Evolutionary conservation across 1,140 invertebrate genomes (phyloP).

Genomic region (Ctenoplectra terminalis): DNA sequence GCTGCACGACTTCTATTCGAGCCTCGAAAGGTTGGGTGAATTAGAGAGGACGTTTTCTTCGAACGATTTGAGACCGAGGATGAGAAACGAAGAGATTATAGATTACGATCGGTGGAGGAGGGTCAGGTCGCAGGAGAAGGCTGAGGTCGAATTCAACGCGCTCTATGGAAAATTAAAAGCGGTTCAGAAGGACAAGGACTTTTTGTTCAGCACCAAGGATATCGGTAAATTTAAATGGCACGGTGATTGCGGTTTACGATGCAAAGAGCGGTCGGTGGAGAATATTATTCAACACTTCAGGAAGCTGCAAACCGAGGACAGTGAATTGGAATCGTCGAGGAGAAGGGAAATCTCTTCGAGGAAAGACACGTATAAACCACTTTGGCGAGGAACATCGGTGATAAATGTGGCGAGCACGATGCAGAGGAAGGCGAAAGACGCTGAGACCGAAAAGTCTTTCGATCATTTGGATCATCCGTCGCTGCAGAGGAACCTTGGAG

Average conservation of each 20-base stretch:
- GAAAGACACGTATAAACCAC: constrained; percentile 90
- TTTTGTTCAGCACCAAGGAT: constrained; percentile 90
- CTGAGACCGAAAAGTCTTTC: constrained; percentile 66
- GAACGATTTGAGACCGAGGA: constrained; percentile 87
- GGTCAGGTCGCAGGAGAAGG: constrained; percentile 89
- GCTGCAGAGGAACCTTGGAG: constrained; percentile 83
- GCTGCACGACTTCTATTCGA: constrained; percentile 93
- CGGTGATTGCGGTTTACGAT: constrained; percentile 90
- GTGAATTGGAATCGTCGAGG: constrained; percentile 78
- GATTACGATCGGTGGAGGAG: constrained; percentile 94
- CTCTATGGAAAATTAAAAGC: constrained; percentile 90
- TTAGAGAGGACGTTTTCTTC: constrained; percentile 90
- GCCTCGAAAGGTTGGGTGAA: constrained; percentile 92
- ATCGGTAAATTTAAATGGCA: constrained; percentile 88
- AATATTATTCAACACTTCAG: constrained; percentile 90
- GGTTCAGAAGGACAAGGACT: constrained; percentile 92
- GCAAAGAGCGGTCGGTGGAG: constrained; percentile 93
- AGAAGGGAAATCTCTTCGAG: constrained; percentile 81
- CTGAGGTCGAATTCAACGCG: constrained; percentile 91
- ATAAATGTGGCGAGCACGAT: constrained; percentile 89
- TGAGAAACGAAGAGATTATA: constrained; percentile 90
- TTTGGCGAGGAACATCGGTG: constrained; percentile 93
- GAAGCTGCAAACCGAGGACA: constrained; percentile 83
- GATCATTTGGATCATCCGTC: constrained; percentile 61
- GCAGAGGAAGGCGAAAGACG: constrained; percentile 80